Base-by-base conservation (phyloP, 1,140 invertebrate genomes). In the Penaeus chinensis region DNA sequence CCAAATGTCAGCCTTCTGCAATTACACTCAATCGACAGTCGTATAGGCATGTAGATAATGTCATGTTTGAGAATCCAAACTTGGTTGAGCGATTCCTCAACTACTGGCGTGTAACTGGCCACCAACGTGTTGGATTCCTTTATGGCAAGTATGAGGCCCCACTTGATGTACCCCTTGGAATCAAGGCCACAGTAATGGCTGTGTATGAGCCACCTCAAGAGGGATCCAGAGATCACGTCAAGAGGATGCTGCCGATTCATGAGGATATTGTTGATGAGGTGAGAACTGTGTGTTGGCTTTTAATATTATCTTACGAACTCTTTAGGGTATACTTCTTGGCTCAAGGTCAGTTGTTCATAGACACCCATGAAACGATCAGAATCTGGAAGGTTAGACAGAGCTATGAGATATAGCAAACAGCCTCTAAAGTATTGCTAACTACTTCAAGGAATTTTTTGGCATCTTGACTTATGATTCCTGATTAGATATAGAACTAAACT, bases 1-100 rank as follows among this genome's bases (percentile, higher is more conserved):
- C 98, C 27, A 98, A 98, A 93, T 99, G 99, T 93, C 98, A 99
- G 92, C 99, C 99, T 13, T 97, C 96, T 92, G 98, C 98, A 54
- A 95, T 99, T 80, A 99, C 98, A 10, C 94, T 99, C 8, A 99
- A 98, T 93, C 94, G 97, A 91, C 96, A 96, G 94, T 94, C 94
- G 88, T 99, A 99, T 94, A 95, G 99, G 60, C 98, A 99, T 93
- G 96, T 99, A 27, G 99, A 99, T 92, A 99, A 99, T 93, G 96
- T 99, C 65, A 95, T 98, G 94, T 98, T 99, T 93, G 98, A 99
- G 93, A 99, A 99, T 93, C 94, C 97, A 8, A 95, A 95, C 91
- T 94, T 99, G 90, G 98, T 99, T 19, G 98, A 99, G 92, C 94
- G 96, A 89, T 99, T 99, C 93, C 93, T 99, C 24, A 96, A 99